Evolutionary conservation across 2,113 vertebrate genomes (phyloP).

Genomic region (Theristicus caerulescens): DNA sequence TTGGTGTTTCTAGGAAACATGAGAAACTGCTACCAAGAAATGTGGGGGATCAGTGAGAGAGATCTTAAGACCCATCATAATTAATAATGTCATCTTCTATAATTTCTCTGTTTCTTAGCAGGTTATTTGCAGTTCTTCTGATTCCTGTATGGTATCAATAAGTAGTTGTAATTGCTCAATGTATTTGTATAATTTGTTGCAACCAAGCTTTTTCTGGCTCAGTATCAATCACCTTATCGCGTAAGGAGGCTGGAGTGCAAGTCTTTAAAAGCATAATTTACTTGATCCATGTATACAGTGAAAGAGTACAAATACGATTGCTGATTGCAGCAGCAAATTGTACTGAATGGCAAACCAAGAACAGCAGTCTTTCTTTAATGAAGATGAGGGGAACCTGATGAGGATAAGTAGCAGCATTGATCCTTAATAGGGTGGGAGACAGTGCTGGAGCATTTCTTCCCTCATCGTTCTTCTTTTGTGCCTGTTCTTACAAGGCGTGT

Average conservation of each 20-base stretch:
- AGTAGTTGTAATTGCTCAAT: neutral
- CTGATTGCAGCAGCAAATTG: neutral
- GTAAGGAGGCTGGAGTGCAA: neutral
- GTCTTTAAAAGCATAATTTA: neutral
- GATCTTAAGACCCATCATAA: neutral
- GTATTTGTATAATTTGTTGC: neutral
- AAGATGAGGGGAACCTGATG: neutral
- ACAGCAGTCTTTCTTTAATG: neutral
- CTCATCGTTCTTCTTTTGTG: neutral
- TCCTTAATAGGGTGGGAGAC: neutral
- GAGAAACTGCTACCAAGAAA: neutral
- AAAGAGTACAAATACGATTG: neutral
- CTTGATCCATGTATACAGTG: neutral
- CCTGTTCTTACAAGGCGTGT: neutral
- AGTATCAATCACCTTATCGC: neutral
- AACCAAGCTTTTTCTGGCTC: neutral
- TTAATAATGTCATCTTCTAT: neutral
- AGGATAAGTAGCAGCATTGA: neutral
- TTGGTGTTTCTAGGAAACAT: slow-evolving; percentile 10
- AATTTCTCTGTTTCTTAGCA: neutral
- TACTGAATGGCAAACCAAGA: neutral
- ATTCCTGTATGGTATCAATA: neutral
- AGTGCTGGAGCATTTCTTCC: neutral
- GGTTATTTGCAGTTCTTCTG: neutral
- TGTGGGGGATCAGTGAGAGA: neutral